phyloP scores from a whole-genome alignment of 2,797 vertebrate species.

The Zalophus californianus region DNA sequence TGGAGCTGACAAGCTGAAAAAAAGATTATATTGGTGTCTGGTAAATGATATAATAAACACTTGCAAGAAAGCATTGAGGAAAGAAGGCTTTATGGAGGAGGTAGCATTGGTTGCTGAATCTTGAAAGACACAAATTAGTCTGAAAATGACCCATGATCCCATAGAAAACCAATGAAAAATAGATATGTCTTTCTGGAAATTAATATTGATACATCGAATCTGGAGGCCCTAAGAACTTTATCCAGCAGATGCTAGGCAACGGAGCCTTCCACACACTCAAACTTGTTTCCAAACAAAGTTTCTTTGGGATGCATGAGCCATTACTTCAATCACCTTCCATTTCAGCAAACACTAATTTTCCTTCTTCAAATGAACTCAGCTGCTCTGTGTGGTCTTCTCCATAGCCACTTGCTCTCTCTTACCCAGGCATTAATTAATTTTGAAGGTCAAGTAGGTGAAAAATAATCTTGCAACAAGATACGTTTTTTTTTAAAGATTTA shows the following conservation, averaged over 20 bases:
- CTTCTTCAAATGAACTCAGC: background rate
- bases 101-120: background rate
- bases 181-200: background rate
- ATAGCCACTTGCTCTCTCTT: conserved; percentile 3
- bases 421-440: conserved; percentile 30
- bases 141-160: background rate
- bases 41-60: background rate
- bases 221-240: background rate
- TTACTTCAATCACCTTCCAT: background rate
- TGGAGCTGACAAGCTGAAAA: background rate
- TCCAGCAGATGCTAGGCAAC: background rate
- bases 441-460: background rate
- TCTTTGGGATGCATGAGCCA: background rate
- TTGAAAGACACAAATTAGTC: background rate
- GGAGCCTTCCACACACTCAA: background rate
- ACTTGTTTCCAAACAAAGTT: background rate
- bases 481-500: background rate
- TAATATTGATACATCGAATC: background rate
- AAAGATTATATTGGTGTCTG: background rate
- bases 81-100: background rate
- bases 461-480: background rate
- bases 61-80: background rate
- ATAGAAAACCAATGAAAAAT: background rate
- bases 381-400: background rate
- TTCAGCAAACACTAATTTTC: background rate